Conservation (phyloP, 2,888 invertebrate genomes). For the Hypolimnas misippus region DNA sequence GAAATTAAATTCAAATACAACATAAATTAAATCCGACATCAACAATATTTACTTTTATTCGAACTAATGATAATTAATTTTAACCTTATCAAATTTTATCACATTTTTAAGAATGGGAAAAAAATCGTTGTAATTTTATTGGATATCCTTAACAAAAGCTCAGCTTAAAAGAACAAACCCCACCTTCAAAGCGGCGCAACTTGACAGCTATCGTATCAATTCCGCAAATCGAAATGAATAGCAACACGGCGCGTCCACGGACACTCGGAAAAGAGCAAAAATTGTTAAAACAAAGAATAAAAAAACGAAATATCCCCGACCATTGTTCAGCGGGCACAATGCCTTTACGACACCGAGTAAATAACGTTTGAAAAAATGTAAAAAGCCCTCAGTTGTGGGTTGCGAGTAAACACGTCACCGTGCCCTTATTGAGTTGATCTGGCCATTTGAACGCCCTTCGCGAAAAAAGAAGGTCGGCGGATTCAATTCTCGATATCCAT, state of each 20-base stretch:
- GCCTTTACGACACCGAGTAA: constrained; percentile 81
- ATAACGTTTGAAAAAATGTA: constrained; percentile 80
- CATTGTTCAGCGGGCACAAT: constrained; percentile 78
- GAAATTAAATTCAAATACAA: too few species aligned
- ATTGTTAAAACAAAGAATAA: constrained; percentile 53
- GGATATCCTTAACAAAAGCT: constrained; percentile 25
- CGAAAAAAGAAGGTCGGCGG: constrained; percentile 70
- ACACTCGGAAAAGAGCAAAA: constrained; percentile 57
- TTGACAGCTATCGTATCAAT: constrained; percentile 53
- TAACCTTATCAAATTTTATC: neutral
- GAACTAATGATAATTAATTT: too few species aligned
- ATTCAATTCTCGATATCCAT: constrained; percentile 83
- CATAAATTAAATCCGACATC: too few species aligned
- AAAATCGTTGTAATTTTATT: constrained; percentile 1
- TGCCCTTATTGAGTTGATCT: constrained; percentile 82
- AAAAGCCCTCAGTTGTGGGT: constrained; percentile 76
- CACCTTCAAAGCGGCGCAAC: constrained; percentile 40
- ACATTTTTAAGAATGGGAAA: neutral
- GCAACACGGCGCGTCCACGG: constrained; percentile 49
- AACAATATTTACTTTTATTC: too few species aligned
- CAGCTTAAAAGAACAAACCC: constrained; percentile 44
- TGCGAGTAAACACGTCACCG: constrained; percentile 79
- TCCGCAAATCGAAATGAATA: constrained; percentile 63
- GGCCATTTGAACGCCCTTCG: constrained; percentile 77
- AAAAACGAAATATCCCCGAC: constrained; percentile 63